Conservation (phyloP, 2,888 invertebrate species). For the Chirona hameri region DNA sequence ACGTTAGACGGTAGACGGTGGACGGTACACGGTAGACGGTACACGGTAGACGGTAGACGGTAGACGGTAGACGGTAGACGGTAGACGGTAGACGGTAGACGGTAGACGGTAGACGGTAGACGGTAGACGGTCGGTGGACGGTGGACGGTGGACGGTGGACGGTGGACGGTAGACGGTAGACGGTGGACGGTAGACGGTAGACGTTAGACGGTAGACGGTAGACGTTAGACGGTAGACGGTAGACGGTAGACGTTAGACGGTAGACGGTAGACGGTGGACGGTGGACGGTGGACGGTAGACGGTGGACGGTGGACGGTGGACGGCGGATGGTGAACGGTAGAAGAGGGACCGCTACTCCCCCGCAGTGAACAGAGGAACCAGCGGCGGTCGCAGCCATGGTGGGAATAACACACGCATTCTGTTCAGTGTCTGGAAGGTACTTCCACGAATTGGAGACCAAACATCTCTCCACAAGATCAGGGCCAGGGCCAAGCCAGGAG, state of each 20-base stretch:
- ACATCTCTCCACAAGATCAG: no score
- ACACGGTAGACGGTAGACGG: conserved; percentile 35
- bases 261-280: conserved; percentile 41
- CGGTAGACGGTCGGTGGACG: conserved; percentile 39
- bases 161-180: conserved; percentile 41
- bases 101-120: conserved; percentile 30
- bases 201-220: conserved; percentile 37
- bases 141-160: conserved; percentile 41
- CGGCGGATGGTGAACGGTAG: conserved; percentile 39
- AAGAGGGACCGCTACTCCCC: conserved; percentile 40
- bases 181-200: conserved; percentile 36
- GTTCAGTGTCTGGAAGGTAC: no score
- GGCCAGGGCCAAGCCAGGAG: no score
- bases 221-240: conserved; percentile 41
- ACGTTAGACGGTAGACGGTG: conserved; percentile 37
- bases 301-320: conserved; percentile 43
- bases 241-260: no score
- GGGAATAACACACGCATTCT: no score
- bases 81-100: conserved; percentile 41
- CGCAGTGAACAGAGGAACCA: conserved; percentile 50
- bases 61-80: conserved; percentile 41
- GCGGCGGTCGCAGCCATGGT: conserved; percentile 41
- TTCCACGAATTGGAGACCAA: no score
- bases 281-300: no score
- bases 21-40: conserved; percentile 38